These are phyloP conservation scores for Perdix hodgsoniae DNA, from an alignment of 2,797 vertebrate genomes.

Conservation along the genomic window DNA sequence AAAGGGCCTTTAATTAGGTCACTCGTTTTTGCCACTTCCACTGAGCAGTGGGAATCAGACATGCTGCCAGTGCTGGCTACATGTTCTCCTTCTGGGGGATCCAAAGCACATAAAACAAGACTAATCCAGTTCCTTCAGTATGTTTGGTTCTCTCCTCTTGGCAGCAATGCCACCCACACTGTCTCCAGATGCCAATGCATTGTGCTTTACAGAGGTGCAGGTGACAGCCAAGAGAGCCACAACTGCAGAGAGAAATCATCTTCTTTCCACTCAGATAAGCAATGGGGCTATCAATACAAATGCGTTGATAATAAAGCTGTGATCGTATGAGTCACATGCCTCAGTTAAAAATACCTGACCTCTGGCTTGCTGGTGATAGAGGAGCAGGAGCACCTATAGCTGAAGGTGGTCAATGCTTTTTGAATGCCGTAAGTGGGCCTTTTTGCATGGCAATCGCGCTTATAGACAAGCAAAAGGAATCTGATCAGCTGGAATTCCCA, in stretches of 20 bases:
- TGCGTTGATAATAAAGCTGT: neutral
- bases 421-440: neutral
- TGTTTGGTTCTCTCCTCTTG: neutral
- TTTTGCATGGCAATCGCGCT: neutral
- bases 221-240: neutral
- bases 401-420: neutral
- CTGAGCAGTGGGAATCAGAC: neutral
- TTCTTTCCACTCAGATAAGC: neutral
- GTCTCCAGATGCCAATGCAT: rapidly evolving
- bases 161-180: neutral
- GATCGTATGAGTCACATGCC: neutral
- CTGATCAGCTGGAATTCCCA: neutral
- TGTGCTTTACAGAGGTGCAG: neutral
- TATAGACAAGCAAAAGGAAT: neutral
- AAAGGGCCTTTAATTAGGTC: neutral
- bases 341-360: neutral
- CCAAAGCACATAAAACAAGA: neutral
- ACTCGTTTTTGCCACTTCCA: neutral
- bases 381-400: neutral
- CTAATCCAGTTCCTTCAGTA: neutral
- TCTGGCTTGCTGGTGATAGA: neutral
- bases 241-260: neutral
- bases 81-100: neutral
- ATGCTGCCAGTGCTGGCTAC: neutral
- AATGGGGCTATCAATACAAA: neutral